These are phyloP conservation scores for Dynastes hyllus DNA, from an alignment of 2,888 invertebrate species.

Conservation along the genomic window DNA sequence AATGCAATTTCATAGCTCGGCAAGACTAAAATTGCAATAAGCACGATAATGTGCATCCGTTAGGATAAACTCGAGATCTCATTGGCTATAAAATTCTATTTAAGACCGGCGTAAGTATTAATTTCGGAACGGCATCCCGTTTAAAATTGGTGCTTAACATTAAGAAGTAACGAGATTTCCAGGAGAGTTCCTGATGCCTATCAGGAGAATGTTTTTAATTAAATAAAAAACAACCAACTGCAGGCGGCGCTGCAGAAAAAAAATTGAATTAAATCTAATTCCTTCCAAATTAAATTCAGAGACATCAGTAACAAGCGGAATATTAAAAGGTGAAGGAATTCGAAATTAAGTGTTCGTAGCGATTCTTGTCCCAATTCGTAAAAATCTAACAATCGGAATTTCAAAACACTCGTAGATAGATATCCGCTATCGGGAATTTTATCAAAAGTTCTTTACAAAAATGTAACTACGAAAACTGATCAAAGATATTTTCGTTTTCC, in stretches of 20 bases:
- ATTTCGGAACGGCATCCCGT: conserved; percentile 29
- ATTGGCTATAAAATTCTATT: conserved; percentile 41
- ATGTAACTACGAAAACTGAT: too few relatives aligned
- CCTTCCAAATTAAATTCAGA: conserved; percentile 29
- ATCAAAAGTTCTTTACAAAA: too few relatives aligned
- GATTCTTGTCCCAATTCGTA: neutral
- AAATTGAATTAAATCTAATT: conserved; percentile 43
- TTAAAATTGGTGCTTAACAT: conserved; percentile 32
- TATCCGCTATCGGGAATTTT: too few relatives aligned
- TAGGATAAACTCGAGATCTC: conserved; percentile 32
- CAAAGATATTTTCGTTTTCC: too few relatives aligned
- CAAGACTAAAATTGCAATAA: conserved; percentile 33
- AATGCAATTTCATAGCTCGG: neutral
- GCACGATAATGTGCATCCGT: conserved; percentile 24
- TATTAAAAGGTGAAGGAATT: conserved; percentile 1
- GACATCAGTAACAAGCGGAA: conserved; percentile 21
- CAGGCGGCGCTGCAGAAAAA: conserved; percentile 23
- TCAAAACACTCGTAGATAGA: too few relatives aligned
- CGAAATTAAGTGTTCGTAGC: neutral
- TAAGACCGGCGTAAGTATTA: conserved; percentile 18
- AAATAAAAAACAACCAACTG: conserved; percentile 45
- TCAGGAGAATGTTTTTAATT: conserved; percentile 43
- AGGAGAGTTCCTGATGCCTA: conserved; percentile 23
- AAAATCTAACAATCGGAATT: too few relatives aligned
- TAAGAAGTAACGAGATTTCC: conserved; percentile 38